These are phyloP conservation scores for Hydrophis major DNA, from an alignment of 2,797 vertebrate species.

Conservation along the genomic window DNA sequence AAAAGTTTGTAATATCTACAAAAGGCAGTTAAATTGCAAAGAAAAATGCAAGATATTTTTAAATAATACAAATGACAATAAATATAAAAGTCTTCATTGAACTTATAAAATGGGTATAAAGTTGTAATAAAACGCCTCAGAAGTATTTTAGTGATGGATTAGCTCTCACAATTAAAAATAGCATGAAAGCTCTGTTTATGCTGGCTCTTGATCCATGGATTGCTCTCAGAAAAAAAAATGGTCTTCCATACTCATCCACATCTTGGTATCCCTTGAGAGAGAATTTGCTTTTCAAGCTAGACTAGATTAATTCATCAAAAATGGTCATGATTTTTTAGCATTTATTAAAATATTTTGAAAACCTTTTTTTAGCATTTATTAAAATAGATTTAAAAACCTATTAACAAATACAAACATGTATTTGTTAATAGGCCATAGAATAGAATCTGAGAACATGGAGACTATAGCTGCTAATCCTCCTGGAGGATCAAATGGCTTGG, in stretches of 20 bases:
- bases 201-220: neutral
- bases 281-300: neutral
- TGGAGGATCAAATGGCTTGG: constrained; percentile 77
- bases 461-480: constrained; percentile 43
- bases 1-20: neutral
- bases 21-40: neutral
- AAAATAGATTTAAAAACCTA: too few relatives aligned
- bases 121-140: neutral
- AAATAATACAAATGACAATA: neutral
- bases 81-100: neutral
- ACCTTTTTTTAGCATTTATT: neutral
- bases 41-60: neutral
- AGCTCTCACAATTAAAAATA: neutral
- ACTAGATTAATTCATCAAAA: neutral
- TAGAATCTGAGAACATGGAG: constrained; percentile 63
- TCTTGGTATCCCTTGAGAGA: neutral
- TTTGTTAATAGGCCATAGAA: neutral
- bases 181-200: neutral
- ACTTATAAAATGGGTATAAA: neutral
- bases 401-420: neutral
- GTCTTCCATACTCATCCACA: neutral
- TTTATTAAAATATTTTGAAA: neutral
- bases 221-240: neutral
- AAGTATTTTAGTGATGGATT: neutral
- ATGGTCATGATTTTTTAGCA: neutral